phyloP scores from a whole-genome alignment of 2,888 invertebrate species.

The Julus scandinavius region DNA sequence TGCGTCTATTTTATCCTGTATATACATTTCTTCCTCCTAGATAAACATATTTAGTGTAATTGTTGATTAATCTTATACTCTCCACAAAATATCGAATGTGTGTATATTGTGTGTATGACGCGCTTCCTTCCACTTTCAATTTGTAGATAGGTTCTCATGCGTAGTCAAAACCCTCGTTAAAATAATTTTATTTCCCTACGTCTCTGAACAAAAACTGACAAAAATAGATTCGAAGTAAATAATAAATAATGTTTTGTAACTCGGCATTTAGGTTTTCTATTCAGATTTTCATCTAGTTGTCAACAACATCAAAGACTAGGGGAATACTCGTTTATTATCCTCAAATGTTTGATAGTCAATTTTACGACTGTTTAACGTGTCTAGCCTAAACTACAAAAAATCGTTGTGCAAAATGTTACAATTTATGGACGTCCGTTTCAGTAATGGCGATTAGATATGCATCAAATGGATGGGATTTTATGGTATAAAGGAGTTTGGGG shows the following conservation, averaged over 20 bases:
- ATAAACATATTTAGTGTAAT: background rate
- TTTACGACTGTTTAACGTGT: conserved; percentile 20
- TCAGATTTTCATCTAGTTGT: background rate
- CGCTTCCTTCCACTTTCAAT: background rate
- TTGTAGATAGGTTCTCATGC: background rate
- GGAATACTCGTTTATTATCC: background rate
- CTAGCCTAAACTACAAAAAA: background rate
- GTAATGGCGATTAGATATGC: background rate
- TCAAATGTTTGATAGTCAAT: conserved; percentile 7
- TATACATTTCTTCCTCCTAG: background rate
- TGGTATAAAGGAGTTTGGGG: background rate
- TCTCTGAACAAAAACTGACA: background rate
- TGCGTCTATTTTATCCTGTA: background rate
- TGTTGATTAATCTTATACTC: background rate
- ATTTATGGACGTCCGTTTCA: conserved; percentile 11
- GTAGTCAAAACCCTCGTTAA: background rate
- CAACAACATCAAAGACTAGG: background rate
- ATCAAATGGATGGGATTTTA: background rate
- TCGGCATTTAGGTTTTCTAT: background rate
- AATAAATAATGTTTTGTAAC: background rate
- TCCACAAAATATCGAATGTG: background rate
- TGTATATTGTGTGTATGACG: background rate
- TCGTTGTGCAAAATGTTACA: background rate
- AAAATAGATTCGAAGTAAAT: background rate
- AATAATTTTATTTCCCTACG: background rate